Evolutionary conservation across 2,888 invertebrate species (phyloP).

Genomic region (Syritta pipiens): DNA sequence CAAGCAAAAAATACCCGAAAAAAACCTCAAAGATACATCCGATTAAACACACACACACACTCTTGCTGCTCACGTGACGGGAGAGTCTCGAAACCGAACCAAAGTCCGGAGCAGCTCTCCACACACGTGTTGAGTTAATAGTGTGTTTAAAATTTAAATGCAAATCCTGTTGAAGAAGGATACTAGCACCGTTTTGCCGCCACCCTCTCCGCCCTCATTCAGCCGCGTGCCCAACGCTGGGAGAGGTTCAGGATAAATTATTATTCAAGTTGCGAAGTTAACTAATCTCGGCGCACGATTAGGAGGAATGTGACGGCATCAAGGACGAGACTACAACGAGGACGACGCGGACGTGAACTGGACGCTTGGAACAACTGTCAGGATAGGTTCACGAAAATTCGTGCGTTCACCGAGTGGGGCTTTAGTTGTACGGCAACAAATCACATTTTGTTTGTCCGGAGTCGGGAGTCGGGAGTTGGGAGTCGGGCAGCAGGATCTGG

Average conservation of each 20-base stretch:
- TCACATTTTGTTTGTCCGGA: constrained; percentile 46
- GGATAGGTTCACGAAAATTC: not conserved
- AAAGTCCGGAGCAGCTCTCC: not conserved
- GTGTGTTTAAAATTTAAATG: constrained; percentile 65
- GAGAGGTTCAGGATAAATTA: constrained; percentile 31
- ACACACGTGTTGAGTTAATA: constrained; percentile 66
- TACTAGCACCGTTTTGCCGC: not conserved
- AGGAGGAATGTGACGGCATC: constrained; percentile 45
- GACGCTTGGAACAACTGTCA: not conserved
- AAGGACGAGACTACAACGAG: constrained; percentile 17
- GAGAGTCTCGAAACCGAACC: not conserved
- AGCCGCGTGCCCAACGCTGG: not conserved
- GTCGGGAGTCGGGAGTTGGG: constrained; percentile 2
- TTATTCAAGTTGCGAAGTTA: constrained; percentile 57
- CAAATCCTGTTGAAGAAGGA: constrained; percentile 47
- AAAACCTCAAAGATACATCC: not conserved
- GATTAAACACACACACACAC: not conserved
- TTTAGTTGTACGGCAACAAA: constrained; percentile 29
- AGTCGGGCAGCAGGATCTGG: too few relatives aligned
- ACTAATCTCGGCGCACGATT: constrained; percentile 58
- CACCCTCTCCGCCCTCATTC: not conserved
- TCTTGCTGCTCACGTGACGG: not conserved
- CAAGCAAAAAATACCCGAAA: constrained; percentile 12
- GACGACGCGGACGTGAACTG: not conserved
- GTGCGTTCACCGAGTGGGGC: constrained; percentile 13